phyloP scores from a whole-genome alignment of 2,797 vertebrate genomes.

The Labroides dimidiatus region DNA sequence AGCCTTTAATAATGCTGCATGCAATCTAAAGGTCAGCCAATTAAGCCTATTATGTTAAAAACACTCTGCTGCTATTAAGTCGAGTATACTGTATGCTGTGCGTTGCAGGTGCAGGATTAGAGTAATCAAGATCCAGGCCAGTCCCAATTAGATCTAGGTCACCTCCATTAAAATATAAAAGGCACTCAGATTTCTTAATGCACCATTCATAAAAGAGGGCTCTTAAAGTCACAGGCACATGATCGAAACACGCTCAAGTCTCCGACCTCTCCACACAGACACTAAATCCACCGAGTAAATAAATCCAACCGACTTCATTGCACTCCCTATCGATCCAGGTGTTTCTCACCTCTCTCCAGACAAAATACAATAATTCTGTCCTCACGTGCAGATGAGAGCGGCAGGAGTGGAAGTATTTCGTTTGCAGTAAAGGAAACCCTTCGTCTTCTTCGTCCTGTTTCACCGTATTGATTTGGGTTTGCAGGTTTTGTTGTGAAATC shows the following conservation, averaged over 20 bases:
- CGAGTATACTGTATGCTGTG: slow-evolving; percentile 14
- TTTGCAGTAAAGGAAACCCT: background rate
- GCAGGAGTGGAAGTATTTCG: background rate
- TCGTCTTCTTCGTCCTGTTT: too few relatives aligned
- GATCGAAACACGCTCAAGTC: background rate
- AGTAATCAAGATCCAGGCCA: slow-evolving; percentile 45
- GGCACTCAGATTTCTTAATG: slow-evolving; percentile 3
- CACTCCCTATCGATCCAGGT: background rate
- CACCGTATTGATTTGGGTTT: too few relatives aligned
- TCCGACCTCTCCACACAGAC: too few relatives aligned
- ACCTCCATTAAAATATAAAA: slow-evolving; percentile 28
- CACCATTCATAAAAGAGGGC: background rate
- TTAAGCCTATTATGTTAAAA: slow-evolving; percentile 43
- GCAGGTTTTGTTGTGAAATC: background rate
- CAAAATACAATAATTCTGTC: background rate
- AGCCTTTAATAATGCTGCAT: slow-evolving; percentile 39
- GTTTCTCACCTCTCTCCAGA: background rate
- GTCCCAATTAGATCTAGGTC: slow-evolving; percentile 55
- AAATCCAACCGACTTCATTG: background rate
- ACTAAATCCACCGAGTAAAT: background rate
- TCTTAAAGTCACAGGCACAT: too few relatives aligned
- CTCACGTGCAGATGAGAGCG: too few relatives aligned
- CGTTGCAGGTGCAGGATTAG: slow-evolving; percentile 55
- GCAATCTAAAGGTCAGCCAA: slow-evolving; percentile 59
- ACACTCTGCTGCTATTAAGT: slow-evolving; percentile 3